Percentiles rank a stretch among this genome's conserved stretches.
Evolutionary conservation across 2,797 vertebrate species (phyloP).

Genomic region (Manis javanica): DNA sequence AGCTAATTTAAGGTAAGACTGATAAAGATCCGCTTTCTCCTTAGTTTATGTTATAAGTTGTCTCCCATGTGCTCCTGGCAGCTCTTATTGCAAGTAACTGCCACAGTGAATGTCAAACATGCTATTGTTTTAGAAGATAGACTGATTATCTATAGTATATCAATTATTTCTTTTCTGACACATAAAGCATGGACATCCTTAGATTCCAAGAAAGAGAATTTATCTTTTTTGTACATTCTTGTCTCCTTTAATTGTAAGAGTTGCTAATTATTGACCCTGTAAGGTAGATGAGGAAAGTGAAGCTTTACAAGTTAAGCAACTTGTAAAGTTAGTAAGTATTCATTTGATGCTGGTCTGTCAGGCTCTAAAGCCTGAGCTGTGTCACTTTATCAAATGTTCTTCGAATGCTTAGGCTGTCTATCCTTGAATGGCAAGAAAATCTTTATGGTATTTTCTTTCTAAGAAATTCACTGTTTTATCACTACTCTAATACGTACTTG

Average conservation of each 20-base stretch:
- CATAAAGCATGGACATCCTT: not conserved
- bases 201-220: not conserved
- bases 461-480: not conserved
- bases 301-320: not conserved
- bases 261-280: not conserved
- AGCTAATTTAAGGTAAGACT: slow-evolving; percentile 57
- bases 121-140: slow-evolving; percentile 43
- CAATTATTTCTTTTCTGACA: slow-evolving; percentile 40
- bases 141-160: not conserved
- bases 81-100: slow-evolving; percentile 42
- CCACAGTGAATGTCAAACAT: slow-evolving; percentile 50
- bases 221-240: not conserved
- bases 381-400: not conserved
- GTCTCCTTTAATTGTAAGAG: not conserved
- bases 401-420: not conserved
- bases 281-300: not conserved
- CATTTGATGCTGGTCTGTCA: not conserved
- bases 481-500: not conserved
- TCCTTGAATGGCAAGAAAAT: not conserved
- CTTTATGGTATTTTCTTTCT: not conserved
- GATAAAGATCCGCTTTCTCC: slow-evolving; percentile 28
- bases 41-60: slow-evolving; percentile 44
- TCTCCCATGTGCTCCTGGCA: slow-evolving; percentile 48
- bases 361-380: not conserved
- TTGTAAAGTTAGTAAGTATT: not conserved